Evolutionary conservation across 2,797 vertebrate genomes (phyloP).

Genomic region (Ispidina picta): DNA sequence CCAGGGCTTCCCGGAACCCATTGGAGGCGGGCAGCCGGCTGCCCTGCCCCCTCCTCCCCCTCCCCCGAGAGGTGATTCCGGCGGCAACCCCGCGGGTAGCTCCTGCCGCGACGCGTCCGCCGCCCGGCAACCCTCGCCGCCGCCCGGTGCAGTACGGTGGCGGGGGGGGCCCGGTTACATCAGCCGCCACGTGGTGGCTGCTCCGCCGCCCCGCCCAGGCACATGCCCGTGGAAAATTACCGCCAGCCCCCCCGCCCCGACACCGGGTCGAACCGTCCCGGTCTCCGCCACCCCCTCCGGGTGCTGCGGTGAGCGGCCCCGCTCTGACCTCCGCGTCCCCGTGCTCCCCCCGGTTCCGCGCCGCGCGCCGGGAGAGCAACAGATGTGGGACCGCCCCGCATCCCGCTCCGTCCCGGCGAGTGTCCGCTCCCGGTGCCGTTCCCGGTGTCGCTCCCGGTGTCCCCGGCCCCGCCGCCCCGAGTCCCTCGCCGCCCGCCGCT

Average conservation of each 20-base stretch:
- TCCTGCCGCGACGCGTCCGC: neutral
- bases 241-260: slow-evolving; percentile 40
- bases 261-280: neutral
- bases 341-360: neutral
- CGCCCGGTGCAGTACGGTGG: slow-evolving; percentile 38
- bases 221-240: slow-evolving; percentile 78
- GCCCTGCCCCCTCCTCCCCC: neutral
- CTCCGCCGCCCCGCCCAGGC: slow-evolving; percentile 63
- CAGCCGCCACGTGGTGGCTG: slow-evolving; percentile 76
- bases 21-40: neutral
- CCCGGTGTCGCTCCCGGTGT: neutral
- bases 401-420: neutral
- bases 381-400: slow-evolving; percentile 35
- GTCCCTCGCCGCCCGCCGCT: neutral
- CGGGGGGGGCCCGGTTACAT: slow-evolving; percentile 68
- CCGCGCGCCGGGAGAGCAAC: slow-evolving; percentile 6
- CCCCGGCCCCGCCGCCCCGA: neutral
- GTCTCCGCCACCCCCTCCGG: too few relatives aligned
- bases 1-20: neutral
- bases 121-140: neutral
- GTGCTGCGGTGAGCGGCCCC: too few relatives aligned
- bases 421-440: neutral
- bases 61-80: neutral
- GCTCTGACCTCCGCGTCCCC: neutral
- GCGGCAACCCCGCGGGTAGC: neutral